Conservation (phyloP, 1,140 invertebrate genomes). For the Branchinecta lynchi region DNA sequence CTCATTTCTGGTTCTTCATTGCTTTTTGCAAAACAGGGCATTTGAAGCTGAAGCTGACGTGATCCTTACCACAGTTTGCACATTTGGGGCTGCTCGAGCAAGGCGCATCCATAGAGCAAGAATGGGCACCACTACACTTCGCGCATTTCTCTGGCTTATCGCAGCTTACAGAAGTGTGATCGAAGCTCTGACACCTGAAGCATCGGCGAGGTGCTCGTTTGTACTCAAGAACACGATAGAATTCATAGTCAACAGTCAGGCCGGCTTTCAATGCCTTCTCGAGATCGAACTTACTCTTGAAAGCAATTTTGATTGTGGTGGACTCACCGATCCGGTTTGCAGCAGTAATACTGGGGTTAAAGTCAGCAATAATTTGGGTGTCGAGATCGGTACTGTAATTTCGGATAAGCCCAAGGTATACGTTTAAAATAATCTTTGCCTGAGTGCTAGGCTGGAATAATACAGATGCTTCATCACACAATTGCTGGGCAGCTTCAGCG, state of each 20-base stretch:
- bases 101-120: constrained; percentile 5
- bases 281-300: constrained; percentile 3
- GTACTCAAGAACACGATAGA: not conserved
- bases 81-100: not conserved
- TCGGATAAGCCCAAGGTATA: too few relatives aligned
- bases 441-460: too few relatives aligned
- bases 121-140: constrained; percentile 10
- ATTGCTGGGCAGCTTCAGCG: too few relatives aligned
- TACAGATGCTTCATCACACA: too few relatives aligned
- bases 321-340: constrained; percentile 8
- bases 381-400: too few relatives aligned
- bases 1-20: constrained; percentile 8
- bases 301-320: constrained; percentile 10
- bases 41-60: constrained; percentile 8
- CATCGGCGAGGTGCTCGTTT: constrained; percentile 5
- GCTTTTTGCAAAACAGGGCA: constrained; percentile 11
- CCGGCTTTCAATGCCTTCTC: constrained; percentile 10
- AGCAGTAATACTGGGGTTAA: too few relatives aligned
- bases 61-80: constrained; percentile 3
- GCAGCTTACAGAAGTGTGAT: constrained; percentile 1
- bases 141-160: not conserved
- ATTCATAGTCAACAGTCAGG: constrained; percentile 7
- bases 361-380: too few relatives aligned
- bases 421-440: too few relatives aligned
- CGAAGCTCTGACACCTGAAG: not conserved